These are phyloP conservation scores for Gymnocheta viridis DNA, from an alignment of 2,888 invertebrate genomes.

Conservation along the genomic window DNA sequence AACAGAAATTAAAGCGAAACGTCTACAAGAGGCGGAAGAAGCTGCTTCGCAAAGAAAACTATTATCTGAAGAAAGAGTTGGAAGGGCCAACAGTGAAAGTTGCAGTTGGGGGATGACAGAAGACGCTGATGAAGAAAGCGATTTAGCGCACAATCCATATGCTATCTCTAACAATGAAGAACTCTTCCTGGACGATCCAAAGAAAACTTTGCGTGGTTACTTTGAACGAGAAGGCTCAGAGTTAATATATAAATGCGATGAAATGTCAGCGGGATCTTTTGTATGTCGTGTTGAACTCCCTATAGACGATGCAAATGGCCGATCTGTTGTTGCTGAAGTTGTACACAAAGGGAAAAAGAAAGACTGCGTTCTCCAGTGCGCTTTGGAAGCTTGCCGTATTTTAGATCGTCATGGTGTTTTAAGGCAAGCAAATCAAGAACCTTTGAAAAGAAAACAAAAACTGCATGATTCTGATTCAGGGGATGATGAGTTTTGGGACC, in stretches of 20 bases:
- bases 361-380: slow-evolving; percentile 95
- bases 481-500: slow-evolving; percentile 96
- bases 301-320: slow-evolving; percentile 89
- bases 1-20: slow-evolving; percentile 87
- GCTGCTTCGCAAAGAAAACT: slow-evolving; percentile 85
- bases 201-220: slow-evolving; percentile 95
- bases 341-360: slow-evolving; percentile 96
- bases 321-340: slow-evolving; percentile 91
- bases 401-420: slow-evolving; percentile 94
- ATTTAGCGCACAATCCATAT: slow-evolving; percentile 91
- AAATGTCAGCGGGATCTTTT: slow-evolving; percentile 92
- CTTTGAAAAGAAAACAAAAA: slow-evolving; percentile 89
- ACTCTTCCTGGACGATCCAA: slow-evolving; percentile 95
- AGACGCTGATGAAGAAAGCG: slow-evolving; percentile 93
- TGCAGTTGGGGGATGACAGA: slow-evolving; percentile 97
- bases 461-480: slow-evolving; percentile 93
- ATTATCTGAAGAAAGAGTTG: slow-evolving; percentile 79
- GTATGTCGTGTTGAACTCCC: slow-evolving; percentile 93
- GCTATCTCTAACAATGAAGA: slow-evolving; percentile 93
- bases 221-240: slow-evolving; percentile 96
- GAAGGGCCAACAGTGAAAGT: slow-evolving; percentile 84
- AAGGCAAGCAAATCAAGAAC: slow-evolving; percentile 92
- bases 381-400: slow-evolving; percentile 95
- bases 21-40: slow-evolving; percentile 86
- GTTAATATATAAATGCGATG: slow-evolving; percentile 92